Evolutionary conservation across 2,797 vertebrate genomes (phyloP).

Genomic region (Cuculus canorus): DNA sequence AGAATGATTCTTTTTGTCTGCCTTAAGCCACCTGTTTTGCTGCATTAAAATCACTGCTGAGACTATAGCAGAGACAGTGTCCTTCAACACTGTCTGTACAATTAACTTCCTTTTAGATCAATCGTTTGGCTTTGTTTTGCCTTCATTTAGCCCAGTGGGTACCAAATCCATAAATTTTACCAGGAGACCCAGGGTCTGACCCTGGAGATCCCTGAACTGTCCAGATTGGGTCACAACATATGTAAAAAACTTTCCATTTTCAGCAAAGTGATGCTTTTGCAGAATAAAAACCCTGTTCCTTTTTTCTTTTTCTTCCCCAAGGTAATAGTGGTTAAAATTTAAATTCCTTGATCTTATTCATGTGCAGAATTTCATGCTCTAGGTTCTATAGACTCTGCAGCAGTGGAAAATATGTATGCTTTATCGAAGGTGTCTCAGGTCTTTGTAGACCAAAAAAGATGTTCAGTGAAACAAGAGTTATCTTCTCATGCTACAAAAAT

Average conservation of each 20-base stretch:
- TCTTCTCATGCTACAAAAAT: neutral
- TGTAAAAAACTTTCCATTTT: neutral
- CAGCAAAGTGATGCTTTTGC: neutral
- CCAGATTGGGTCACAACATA: too few species aligned
- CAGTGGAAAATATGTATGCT: neutral
- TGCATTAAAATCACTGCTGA: too few species aligned
- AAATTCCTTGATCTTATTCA: neutral
- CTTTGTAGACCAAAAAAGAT: neutral
- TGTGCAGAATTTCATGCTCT: neutral
- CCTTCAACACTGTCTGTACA: too few species aligned
- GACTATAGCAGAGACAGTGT: too few species aligned
- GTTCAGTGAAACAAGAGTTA: neutral
- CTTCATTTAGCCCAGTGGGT: too few species aligned
- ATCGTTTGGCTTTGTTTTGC: too few species aligned
- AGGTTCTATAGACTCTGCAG: neutral
- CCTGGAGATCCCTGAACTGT: too few species aligned
- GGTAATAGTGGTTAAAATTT: neutral
- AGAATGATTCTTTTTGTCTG: too few species aligned
- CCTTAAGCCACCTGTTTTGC: too few species aligned
- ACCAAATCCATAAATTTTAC: too few species aligned
- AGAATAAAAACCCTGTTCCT: neutral
- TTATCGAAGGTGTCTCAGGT: accelerated
- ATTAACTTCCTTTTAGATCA: too few species aligned
- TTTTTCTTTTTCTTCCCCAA: neutral
- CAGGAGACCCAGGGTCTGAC: too few species aligned